Conservation (phyloP, 2,797 vertebrate species). For the Acomys russatus region DNA sequence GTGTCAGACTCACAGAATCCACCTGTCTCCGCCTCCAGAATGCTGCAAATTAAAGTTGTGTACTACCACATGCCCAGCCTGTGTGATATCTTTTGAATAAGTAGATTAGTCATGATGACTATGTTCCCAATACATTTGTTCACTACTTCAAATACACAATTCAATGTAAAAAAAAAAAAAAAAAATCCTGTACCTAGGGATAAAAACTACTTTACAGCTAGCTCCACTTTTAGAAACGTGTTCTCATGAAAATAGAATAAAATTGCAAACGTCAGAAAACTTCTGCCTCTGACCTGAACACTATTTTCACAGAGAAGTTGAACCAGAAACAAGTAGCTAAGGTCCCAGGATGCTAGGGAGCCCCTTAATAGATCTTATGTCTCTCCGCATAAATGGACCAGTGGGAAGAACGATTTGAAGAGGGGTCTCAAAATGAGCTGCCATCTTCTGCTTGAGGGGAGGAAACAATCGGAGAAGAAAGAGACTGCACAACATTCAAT, state of each 20-base stretch:
- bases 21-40: not conserved
- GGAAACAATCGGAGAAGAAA: not conserved
- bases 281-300: slow-evolving; percentile 4
- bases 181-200: slow-evolving; percentile 3
- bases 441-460: not conserved
- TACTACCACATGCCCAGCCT: not conserved
- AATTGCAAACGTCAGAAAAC: not conserved
- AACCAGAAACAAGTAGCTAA: slow-evolving; percentile 22
- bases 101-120: slow-evolving; percentile 15
- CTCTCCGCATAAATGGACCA: not conserved
- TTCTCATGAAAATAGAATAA: slow-evolving; percentile 18
- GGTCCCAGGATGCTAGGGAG: not conserved
- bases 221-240: slow-evolving; percentile 17
- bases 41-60: not conserved
- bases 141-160: slow-evolving; percentile 13
- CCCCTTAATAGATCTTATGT: not conserved
- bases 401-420: not conserved
- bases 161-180: not conserved
- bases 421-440: not conserved
- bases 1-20: not conserved
- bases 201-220: slow-evolving; percentile 51
- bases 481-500: not conserved
- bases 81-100: not conserved
- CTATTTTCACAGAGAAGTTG: slow-evolving; percentile 16
- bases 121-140: not conserved